Base-by-base conservation (phyloP, 2,888 invertebrate genomes). In the Lasioglossum vierecki region DNA sequence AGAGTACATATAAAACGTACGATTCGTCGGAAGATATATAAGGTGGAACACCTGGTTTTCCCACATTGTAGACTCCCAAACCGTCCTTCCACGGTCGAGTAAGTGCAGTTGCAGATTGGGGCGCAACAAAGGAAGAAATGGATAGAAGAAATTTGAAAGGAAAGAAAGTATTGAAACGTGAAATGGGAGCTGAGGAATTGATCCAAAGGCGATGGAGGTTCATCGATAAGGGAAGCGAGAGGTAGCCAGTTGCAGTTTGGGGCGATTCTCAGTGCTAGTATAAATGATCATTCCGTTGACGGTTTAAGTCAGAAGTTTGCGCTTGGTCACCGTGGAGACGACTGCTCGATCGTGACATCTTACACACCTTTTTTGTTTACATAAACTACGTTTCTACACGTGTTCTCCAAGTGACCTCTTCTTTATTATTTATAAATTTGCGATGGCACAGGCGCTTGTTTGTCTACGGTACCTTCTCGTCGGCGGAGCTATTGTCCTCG, bases 381-480 rank as follows among this genome's bases (percentile, higher is more conserved):
- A 26, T 74, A 71, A 53, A 70, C 11, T 49, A 30, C 18, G 46
- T 2, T n/a, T 49, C n/a, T 41, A 57, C 74, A 63, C 44, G 86
- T 75, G 78, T 71, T 68, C 22, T 53, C 22, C 39, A 46, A 86
- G 79, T 82, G 79, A 73, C 44, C 53, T 15, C 18, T 30, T 41
- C 13, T 82, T 75, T 39, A 39, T 75, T 39, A 39, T 15, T 78
- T 60, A 46, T 22, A 22, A 86, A 77, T 72, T 70, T 66, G 76
- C 53, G 53, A 94, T 93, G 93, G 91, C 91, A 84, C 87, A 86
- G 57, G 87, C 88, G 76, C 87, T 92, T 82, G 84, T 78, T 74
- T 94, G 93, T 85, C 89, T 92, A 26, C 92, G 92, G 11, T 94
- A 91, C 76, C 86, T 94, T 68, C 91, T 94, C 72, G 85, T 92